Evolutionary conservation across 2,113 vertebrate species (phyloP).

Genomic region (Rana temporaria): DNA sequence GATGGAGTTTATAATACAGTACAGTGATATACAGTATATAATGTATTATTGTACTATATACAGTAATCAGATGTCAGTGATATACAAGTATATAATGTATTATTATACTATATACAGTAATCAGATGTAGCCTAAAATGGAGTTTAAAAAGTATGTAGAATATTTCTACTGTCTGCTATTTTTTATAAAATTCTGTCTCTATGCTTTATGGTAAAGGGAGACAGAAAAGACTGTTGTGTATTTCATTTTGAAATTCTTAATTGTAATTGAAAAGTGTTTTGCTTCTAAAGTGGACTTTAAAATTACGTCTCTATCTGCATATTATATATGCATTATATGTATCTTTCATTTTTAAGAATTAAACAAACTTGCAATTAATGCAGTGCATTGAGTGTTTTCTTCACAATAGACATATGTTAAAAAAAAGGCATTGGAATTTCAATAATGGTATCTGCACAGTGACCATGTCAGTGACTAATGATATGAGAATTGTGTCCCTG

Average conservation of each 20-base stretch:
- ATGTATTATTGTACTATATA: no score
- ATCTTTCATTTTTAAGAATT: slow-evolving; percentile 32
- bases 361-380: slow-evolving; percentile 11
- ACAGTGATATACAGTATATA: background rate
- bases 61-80: no score
- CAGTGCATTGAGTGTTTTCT: background rate
- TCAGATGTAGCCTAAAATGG: background rate
- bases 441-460: no score
- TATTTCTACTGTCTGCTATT: slow-evolving; percentile 63
- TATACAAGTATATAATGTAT: background rate
- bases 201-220: slow-evolving; percentile 64
- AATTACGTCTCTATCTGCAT: slow-evolving; percentile 52
- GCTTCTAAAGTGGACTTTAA: slow-evolving; percentile 59
- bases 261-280: slow-evolving; percentile 52
- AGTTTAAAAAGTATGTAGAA: slow-evolving; percentile 59
- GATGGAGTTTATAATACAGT: background rate
- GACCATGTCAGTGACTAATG: no score
- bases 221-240: slow-evolving; percentile 47
- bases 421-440: slow-evolving; percentile 33
- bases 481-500: no score
- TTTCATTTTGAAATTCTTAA: slow-evolving; percentile 61
- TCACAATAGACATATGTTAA: slow-evolving; percentile 55
- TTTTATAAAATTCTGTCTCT: slow-evolving; percentile 42
- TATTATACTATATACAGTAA: no score
- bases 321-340: slow-evolving; percentile 57